phyloP scores from a whole-genome alignment of 1,140 invertebrate species.

The Drosophila nasuta region DNA sequence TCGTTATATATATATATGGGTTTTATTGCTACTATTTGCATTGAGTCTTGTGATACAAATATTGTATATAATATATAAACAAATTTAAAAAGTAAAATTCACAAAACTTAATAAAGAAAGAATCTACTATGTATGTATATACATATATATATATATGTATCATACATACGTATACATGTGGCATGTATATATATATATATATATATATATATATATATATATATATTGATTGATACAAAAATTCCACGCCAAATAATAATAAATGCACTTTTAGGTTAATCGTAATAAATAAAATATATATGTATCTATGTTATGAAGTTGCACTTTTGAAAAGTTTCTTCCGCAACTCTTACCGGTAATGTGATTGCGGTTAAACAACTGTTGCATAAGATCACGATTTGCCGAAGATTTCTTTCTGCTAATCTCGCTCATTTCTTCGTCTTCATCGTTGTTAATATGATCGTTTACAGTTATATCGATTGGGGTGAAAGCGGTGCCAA shows the following conservation, averaged over 20 bases:
- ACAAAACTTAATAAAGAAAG: too few species aligned
- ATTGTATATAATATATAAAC: background rate
- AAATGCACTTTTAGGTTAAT: background rate
- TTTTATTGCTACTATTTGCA: background rate
- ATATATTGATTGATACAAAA: background rate
- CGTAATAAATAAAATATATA: constrained; percentile 1
- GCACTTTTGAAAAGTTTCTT: constrained; percentile 3
- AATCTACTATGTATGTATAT: background rate
- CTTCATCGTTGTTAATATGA: constrained; percentile 16
- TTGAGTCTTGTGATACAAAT: background rate
- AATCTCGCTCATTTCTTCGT: constrained; percentile 15
- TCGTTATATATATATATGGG: background rate
- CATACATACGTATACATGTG: too few species aligned
- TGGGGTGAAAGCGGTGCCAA: background rate
- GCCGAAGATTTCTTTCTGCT: constrained; percentile 44
- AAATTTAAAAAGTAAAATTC: too few species aligned
- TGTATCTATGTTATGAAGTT: background rate
- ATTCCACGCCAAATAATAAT: constrained; percentile 1
- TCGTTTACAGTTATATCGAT: constrained; percentile 22
- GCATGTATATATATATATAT: background rate
- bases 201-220: background rate
- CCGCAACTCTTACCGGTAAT: constrained; percentile 80
- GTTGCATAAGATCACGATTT: constrained; percentile 80
- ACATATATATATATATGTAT: background rate
- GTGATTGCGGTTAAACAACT: constrained; percentile 77